Conservation (phyloP, 2,797 vertebrate species). For the Heterohyrax brucei region DNA sequence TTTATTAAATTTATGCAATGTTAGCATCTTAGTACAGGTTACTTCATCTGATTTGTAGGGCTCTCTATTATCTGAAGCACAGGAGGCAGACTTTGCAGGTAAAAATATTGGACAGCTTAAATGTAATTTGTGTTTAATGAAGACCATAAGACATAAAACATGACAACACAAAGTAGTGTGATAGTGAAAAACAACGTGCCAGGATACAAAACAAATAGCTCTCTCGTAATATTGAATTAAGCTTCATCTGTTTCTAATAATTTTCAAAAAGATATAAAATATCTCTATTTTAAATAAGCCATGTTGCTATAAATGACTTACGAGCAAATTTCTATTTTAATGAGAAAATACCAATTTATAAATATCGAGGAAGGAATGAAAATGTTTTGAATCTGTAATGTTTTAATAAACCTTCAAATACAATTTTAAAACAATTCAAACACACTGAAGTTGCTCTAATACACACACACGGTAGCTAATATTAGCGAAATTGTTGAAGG, state of each 20-base stretch:
- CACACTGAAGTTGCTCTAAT: not conserved
- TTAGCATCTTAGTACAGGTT: not conserved
- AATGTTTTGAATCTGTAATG: not conserved
- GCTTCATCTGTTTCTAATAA: not conserved
- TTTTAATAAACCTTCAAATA: not conserved
- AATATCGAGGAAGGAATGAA: not conserved
- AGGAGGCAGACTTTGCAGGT: not conserved
- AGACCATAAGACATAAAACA: not conserved
- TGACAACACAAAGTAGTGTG: not conserved
- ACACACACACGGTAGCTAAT: not conserved
- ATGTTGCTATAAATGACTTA: not conserved
- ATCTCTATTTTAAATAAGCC: not conserved
- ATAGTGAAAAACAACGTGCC: not conserved
- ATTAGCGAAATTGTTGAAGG: not conserved
- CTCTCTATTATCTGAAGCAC: not conserved
- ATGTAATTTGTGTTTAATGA: not conserved
- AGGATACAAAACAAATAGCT: not conserved
- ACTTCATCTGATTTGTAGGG: not conserved
- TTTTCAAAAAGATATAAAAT: not conserved
- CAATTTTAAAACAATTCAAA: not conserved
- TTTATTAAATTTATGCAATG: not conserved
- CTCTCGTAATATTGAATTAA: not conserved
- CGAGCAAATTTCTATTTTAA: not conserved
- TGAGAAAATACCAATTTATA: not conserved
- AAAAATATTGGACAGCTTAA: not conserved